phyloP scores from a whole-genome alignment of 2,888 invertebrate genomes.

The Eutolmus rufibarbis region DNA sequence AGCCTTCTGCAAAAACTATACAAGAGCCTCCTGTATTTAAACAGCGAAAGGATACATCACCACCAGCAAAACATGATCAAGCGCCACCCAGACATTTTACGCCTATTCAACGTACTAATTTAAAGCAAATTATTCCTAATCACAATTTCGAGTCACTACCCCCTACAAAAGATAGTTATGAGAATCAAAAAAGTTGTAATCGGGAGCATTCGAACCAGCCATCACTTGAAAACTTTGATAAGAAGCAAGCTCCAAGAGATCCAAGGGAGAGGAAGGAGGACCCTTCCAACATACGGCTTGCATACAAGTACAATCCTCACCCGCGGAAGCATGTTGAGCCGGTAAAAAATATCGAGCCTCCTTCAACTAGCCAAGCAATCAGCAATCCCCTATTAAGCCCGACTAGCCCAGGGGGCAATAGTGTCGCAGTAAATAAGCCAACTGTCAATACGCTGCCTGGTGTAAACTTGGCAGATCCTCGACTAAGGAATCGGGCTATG shows the following conservation, averaged over 20 bases:
- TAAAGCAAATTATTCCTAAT: neutral
- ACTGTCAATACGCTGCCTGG: slow-evolving; percentile 29
- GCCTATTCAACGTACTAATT: neutral
- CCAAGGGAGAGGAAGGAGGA: slow-evolving; percentile 11
- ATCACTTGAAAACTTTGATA: neutral
- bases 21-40: neutral
- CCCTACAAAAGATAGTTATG: neutral
- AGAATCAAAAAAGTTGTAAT: neutral
- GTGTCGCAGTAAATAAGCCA: slow-evolving; percentile 46
- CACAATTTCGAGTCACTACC: neutral
- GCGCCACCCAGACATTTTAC: neutral
- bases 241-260: neutral
- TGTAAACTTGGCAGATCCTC: slow-evolving; percentile 45
- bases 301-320: slow-evolving; percentile 64
- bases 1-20: neutral
- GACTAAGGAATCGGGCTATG: slow-evolving; percentile 49
- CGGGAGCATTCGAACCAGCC: neutral
- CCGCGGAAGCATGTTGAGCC: slow-evolving; percentile 53
- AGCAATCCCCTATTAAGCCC: neutral
- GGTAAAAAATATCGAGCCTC: neutral
- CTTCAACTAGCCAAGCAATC: neutral
- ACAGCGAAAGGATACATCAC: neutral
- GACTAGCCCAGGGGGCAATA: neutral
- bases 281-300: slow-evolving; percentile 54
- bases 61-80: neutral